Percentiles rank a stretch among this genome's conserved stretches.
Conservation (phyloP, 2,888 invertebrate genomes). For the Bruchidius siliquastri region DNA sequence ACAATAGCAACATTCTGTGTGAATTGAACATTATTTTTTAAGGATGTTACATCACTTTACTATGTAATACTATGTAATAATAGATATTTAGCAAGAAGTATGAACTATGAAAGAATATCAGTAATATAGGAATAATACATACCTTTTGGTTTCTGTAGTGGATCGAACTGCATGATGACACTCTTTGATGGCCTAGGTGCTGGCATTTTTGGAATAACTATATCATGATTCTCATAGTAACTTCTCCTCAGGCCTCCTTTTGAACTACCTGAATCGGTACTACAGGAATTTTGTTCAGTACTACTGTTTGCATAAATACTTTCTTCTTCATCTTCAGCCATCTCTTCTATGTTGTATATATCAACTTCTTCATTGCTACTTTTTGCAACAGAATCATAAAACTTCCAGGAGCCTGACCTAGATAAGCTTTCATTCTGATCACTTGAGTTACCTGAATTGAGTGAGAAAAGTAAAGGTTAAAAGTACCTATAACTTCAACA, state of each 20-base stretch:
- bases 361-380: conserved; percentile 24
- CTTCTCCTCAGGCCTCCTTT: conserved; percentile 37
- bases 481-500: background rate
- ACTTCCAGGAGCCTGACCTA: conserved; percentile 53
- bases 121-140: background rate
- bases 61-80: no score
- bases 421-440: conserved; percentile 35
- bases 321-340: conserved; percentile 15
- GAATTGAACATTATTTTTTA: no score
- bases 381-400: conserved; percentile 45
- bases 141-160: conserved; percentile 38
- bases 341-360: conserved; percentile 15
- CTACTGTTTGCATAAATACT: background rate
- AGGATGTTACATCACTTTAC: no score
- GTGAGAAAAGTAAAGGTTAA: background rate
- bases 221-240: conserved; percentile 48
- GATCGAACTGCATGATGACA: conserved; percentile 72
- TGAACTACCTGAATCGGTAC: conserved; percentile 4
- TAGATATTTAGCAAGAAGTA: no score
- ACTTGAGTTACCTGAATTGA: conserved; percentile 18
- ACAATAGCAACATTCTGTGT: no score
- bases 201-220: conserved; percentile 35
- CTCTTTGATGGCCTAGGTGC: conserved; percentile 48
- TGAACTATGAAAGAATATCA: no score
- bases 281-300: conserved; percentile 5